A percentile compares a stretch with the other conserved stretches of the same genome.
These are phyloP conservation scores for Tetragnatha versicolor DNA, from an alignment of 1,140 invertebrate species.

Conservation along the genomic window DNA sequence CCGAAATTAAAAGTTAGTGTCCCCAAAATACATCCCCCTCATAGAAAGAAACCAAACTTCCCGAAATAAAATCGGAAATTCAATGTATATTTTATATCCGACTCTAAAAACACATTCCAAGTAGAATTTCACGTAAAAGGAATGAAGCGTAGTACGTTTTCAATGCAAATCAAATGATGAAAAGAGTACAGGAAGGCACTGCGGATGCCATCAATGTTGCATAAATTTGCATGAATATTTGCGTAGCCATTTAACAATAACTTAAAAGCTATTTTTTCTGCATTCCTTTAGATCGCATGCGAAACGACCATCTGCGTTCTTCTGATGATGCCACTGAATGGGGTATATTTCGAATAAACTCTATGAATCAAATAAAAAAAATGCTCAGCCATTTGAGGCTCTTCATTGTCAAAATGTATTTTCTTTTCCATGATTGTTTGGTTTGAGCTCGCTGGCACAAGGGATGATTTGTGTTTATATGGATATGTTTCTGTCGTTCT, in stretches of 20 bases:
- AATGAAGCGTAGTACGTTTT: neutral
- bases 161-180: constrained; percentile 38
- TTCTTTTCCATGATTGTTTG: neutral
- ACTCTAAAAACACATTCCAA: constrained; percentile 6
- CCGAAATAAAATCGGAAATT: neutral
- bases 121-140: neutral
- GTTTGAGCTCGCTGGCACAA: neutral
- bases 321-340: neutral
- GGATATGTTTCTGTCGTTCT: neutral
- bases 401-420: neutral
- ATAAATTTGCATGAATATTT: constrained; percentile 40
- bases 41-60: neutral
- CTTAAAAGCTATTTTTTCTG: constrained; percentile 2
- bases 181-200: neutral
- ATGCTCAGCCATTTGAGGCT: neutral
- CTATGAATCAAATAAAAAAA: constrained; percentile 2
- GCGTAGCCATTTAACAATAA: constrained; percentile 18
- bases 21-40: neutral
- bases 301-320: neutral
- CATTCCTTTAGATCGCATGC: neutral
- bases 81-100: constrained; percentile 14
- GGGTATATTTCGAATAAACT: constrained; percentile 7
- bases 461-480: neutral
- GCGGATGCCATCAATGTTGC: constrained; percentile 16
- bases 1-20: neutral